phyloP scores from a whole-genome alignment of 2,888 invertebrate species.

The Amiota communis region DNA sequence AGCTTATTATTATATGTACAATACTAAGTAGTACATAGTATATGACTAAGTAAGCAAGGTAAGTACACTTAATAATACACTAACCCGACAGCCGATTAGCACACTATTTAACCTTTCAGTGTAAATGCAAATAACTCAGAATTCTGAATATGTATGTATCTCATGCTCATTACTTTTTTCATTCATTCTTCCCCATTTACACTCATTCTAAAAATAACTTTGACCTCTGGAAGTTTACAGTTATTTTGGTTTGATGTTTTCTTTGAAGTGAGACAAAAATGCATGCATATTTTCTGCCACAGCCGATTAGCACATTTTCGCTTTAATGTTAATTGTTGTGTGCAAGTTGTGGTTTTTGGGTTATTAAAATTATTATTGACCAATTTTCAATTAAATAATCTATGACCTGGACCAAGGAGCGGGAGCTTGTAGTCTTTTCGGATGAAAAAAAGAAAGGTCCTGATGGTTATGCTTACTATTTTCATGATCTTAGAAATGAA shows the following conservation, averaged over 20 bases:
- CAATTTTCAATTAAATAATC: slow-evolving; percentile 11
- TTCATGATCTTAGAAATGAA: no score
- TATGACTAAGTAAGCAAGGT: no score
- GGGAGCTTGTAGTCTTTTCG: no score
- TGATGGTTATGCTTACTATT: no score
- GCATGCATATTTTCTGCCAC: no score
- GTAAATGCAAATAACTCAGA: slow-evolving; percentile 11
- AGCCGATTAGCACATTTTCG: slow-evolving; percentile 19
- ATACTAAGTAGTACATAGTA: no score
- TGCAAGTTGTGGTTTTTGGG: not conserved
- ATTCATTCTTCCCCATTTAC: slow-evolving; percentile 15
- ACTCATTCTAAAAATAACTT: no score
- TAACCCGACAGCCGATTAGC: not conserved
- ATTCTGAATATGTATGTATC: slow-evolving; percentile 10
- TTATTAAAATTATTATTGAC: slow-evolving; percentile 8
- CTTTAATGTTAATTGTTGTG: not conserved
- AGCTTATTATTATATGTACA: no score
- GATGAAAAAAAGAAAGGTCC: no score
- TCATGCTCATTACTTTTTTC: slow-evolving; percentile 13
- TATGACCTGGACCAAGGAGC: no score
- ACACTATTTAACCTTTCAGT: not conserved
- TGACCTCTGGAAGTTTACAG: not conserved
- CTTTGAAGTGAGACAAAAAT: slow-evolving; percentile 10
- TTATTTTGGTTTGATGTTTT: not conserved
- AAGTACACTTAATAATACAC: no score